Evolutionary conservation across 2,113 vertebrate genomes (phyloP), one percentile per base, ranked within the genome.

Genomic region (Centropus bengalensis): DNA sequence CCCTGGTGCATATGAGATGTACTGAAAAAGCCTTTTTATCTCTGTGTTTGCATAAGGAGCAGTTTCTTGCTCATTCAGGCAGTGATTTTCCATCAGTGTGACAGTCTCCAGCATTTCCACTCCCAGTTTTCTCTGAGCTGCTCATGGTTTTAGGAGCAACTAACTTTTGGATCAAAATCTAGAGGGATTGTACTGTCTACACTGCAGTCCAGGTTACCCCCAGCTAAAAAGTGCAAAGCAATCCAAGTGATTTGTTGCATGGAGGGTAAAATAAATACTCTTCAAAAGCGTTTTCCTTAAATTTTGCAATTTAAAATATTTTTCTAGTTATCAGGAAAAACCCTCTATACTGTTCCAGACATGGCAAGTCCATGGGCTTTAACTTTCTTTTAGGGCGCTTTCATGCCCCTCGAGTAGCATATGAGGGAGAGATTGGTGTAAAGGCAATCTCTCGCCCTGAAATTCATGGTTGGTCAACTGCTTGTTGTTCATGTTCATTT

Each of bases 11-110:
- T 33, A 30, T 47, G 56, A 93, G 54, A 55, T 47, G 32, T 22
- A 59, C 32, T 59, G 71, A 93, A 94, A 90, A 17, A 82, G 45
- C 52, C 63, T 90, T 92, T 94, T 56, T 52, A 64, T 83, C 71
- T 42, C 67, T 0, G 0, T 38, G 22, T 75, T 81, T 93, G 71
- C 32, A 8, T 16, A 14, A 79, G 26, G 40, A 85, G 24, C 23
- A 38, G 54, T 13, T 21, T 76, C n/a, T 32, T 58, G 30, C 38
- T 77, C 0, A 0, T 55, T 73, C 59, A n/a, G 68, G 28, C 2
- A 8, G 32, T 59, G 55, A 45, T 86, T 88, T 90, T 86, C 88
- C 63, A 74, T 22, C 20, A 5, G 10, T 32, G 17, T 56, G 49
- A 54, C 23, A 12, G 19, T 32, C 30, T 59, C 64, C 69, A 93